These are phyloP conservation scores for Geotrypetes seraphini DNA, from an alignment of 2,797 vertebrate genomes.

Conservation along the genomic window DNA sequence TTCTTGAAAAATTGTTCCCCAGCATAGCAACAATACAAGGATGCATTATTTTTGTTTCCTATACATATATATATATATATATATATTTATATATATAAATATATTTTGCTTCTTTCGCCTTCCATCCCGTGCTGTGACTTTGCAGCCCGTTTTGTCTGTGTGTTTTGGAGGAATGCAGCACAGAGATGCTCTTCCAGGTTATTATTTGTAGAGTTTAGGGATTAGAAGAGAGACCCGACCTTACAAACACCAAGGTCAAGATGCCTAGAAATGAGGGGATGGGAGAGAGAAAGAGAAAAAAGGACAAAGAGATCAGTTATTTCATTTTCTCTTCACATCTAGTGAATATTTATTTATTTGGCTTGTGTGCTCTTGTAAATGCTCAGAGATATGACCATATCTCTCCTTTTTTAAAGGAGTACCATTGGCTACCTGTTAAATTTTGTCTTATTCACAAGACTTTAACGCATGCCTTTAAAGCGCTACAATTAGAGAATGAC, in stretches of 20 bases:
- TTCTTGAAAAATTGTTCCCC: slow-evolving; percentile 38
- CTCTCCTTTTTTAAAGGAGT: too few relatives aligned
- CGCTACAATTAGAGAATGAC: too few relatives aligned
- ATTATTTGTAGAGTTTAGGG: slow-evolving; percentile 41
- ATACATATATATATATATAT: slow-evolving; percentile 47
- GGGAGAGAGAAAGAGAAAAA: slow-evolving; percentile 8
- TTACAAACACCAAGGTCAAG: slow-evolving; percentile 52
- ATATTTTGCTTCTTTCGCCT: slow-evolving; percentile 60
- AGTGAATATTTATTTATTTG: too few relatives aligned
- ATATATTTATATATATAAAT: slow-evolving; percentile 62
- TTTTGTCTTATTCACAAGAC: too few relatives aligned
- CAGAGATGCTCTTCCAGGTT: slow-evolving; percentile 53
- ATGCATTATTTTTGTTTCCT: slow-evolving; percentile 54
- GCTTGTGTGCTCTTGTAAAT: too few relatives aligned
- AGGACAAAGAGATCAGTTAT: slow-evolving; percentile 6
- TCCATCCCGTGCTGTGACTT: slow-evolving; percentile 41
- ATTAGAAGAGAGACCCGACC: slow-evolving; percentile 39
- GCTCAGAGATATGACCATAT: too few relatives aligned
- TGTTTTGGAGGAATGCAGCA: slow-evolving; percentile 51
- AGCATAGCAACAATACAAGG: slow-evolving; percentile 59
- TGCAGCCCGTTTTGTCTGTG: slow-evolving; percentile 45
- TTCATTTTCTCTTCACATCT: not conserved
- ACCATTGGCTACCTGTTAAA: too few relatives aligned
- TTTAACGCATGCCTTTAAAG: too few relatives aligned
- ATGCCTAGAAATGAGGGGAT: slow-evolving; percentile 39